These are phyloP conservation scores for Clangula hyemalis DNA, from an alignment of 2,797 vertebrate species.

Conservation along the genomic window DNA sequence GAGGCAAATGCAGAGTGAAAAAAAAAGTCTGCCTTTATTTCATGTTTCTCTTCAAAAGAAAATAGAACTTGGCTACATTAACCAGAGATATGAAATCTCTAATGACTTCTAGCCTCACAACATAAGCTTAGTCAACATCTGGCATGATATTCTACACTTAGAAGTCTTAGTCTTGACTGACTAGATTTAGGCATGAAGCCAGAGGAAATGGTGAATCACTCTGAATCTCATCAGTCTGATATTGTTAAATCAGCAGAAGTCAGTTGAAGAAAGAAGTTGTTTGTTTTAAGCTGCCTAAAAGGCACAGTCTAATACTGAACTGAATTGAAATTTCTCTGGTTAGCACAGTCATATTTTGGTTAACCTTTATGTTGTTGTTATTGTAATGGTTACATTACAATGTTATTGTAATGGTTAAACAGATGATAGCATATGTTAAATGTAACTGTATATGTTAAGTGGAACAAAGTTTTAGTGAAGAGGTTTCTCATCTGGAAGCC, in stretches of 20 bases:
- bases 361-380: not conserved
- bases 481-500: not conserved
- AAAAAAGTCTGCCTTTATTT: not conserved
- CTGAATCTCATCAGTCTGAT: not conserved
- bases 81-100: constrained; percentile 28
- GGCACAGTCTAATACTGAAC: not conserved
- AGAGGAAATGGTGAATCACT: constrained; percentile 54
- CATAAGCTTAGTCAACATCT: constrained; percentile 70
- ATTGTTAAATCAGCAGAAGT: constrained; percentile 6
- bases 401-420: not conserved
- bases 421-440: not conserved
- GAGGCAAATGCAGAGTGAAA: not conserved
- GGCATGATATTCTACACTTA: constrained; percentile 40
- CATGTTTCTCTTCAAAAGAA: not conserved
- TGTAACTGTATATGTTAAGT: not conserved
- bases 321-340: not conserved
- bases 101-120: constrained; percentile 44
- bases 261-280: not conserved
- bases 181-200: constrained; percentile 28
- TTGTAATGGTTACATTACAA: not conserved
- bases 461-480: not conserved
- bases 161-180: constrained; percentile 60
- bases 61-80: constrained; percentile 25
- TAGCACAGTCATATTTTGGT: not conserved
- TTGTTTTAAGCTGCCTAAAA: not conserved